Base-by-base conservation (phyloP, 2,888 invertebrate genomes). In the Erebia aethiops region DNA sequence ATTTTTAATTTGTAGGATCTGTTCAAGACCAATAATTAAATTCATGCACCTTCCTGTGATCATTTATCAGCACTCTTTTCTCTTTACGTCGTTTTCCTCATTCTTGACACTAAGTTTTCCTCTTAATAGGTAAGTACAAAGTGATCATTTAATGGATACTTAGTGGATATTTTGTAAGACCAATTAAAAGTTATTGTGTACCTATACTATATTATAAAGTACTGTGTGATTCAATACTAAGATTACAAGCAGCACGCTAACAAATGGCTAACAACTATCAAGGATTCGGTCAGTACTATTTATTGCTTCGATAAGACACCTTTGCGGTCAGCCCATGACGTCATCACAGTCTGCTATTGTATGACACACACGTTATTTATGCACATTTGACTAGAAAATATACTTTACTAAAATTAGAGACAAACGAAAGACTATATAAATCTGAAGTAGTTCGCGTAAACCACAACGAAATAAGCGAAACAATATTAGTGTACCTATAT, bases 211-310 rank as follows among this genome's bases (percentile, higher is more conserved):
- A 35, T 35, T 35, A 35, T 46, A 46, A 43, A 46, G 3, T 46
- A 46, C 11, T 46, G 46, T 10, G 14, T 35, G 26, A 58, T 58
- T 58, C 57, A 58, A 58, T 8, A 9, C 57, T 26, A 35, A 14
- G 35, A 35, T 58, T 35, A 35, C 14, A n/a, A 58, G 8, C 57
- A 14, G n/a, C n/a, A n/a, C 11, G 14, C 57, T 26, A 57, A 57
- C 35, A 26, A 26, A 26, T 26, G 26, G 35, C 35, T 46, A 4
- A 52, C 8, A 49, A 14, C 9, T 14, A 58, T 35, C 57, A 58
- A 58, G 57, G 57, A 58, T 35, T n/a, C 35, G 57, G 54, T 18
- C 18, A 54, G 54, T 54, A 54, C 3, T 54, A 54, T 54, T 54
- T 54, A 54, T 54, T 54, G 54, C 10, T 54, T 35, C 57, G 57